phyloP scores from a whole-genome alignment of 2,888 invertebrate species.

The Apomyelois bistriatella region DNA sequence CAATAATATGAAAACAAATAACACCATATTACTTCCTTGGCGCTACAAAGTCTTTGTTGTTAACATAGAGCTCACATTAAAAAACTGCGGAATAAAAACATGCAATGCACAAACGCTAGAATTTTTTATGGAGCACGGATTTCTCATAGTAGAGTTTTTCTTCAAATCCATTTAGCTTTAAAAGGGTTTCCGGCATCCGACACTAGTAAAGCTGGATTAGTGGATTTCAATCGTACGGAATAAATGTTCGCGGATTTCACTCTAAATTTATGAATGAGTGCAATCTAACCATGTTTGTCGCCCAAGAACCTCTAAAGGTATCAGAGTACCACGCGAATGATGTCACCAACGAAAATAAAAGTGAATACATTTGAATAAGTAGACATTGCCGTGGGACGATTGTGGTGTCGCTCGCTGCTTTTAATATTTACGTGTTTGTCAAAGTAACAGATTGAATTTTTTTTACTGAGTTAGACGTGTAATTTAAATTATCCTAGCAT shows the following conservation, averaged over 20 bases:
- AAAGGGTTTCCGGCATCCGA: not conserved
- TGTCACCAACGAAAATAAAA: conserved; percentile 30
- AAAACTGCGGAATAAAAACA: too few species aligned
- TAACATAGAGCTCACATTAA: too few species aligned
- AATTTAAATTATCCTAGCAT: too few species aligned
- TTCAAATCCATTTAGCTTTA: not conserved
- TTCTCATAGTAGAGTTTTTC: conserved; percentile 1
- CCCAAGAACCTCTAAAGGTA: conserved; percentile 17
- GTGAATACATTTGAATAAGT: conserved; percentile 24
- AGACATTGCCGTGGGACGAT: conserved; percentile 1
- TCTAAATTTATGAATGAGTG: conserved; percentile 18
- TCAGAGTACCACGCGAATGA: conserved; percentile 15
- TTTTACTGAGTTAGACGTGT: not conserved
- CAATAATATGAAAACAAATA: too few species aligned
- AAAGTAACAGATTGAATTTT: not conserved
- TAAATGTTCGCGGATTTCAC: not conserved
- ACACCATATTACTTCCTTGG: too few species aligned
- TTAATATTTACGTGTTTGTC: not conserved
- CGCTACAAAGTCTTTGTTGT: too few species aligned
- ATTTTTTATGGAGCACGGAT: not conserved
- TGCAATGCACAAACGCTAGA: too few species aligned
- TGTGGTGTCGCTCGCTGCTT: not conserved
- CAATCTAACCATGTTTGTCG: conserved; percentile 22
- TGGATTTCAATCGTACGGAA: too few species aligned
- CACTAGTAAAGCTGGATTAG: too few species aligned